A percentile compares a stretch with the other conserved stretches of the same genome.
These are phyloP conservation scores for Platycercus adscitus DNA, from an alignment of 2,113 vertebrate genomes.

Conservation along the genomic window DNA sequence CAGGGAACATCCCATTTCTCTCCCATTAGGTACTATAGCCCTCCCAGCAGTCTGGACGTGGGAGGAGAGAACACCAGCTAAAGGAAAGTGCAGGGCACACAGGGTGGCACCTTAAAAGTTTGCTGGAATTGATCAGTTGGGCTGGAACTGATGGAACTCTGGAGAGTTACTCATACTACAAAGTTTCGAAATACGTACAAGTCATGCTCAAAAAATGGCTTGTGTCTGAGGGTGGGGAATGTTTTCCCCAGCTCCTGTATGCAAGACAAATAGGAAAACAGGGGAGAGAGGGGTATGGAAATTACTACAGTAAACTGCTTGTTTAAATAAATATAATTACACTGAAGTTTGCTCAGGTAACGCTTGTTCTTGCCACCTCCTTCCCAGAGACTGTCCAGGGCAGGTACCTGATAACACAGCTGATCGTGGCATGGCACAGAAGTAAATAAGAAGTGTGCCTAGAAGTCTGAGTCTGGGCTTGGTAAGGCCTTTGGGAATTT, in stretches of 20 bases:
- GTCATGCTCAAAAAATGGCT: constrained; percentile 20
- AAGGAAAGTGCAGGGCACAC: neutral
- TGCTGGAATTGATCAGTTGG: neutral
- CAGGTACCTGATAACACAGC: neutral
- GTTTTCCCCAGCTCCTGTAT: constrained; percentile 7
- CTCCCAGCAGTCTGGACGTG: neutral
- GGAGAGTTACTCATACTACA: constrained; percentile 31
- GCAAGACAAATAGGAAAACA: neutral
- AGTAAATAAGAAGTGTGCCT: neutral
- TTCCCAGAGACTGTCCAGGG: neutral
- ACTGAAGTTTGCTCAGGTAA: neutral
- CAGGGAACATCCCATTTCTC: rapidly evolving
- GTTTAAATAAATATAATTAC: neutral
- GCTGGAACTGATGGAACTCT: neutral
- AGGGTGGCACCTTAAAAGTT: neutral
- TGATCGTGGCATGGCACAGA: neutral
- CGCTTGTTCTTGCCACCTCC: neutral
- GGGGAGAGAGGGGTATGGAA: rapidly evolving
- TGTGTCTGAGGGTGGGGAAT: constrained; percentile 3
- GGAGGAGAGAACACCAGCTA: neutral
- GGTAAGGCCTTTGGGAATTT: neutral
- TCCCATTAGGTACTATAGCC: neutral
- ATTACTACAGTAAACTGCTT: neutral
- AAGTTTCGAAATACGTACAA: constrained; percentile 46
- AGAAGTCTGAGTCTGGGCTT: neutral